Percentiles rank a stretch among this genome's conserved stretches.
phyloP scores from a whole-genome alignment of 2,797 vertebrate species.

The Mycteria americana region DNA sequence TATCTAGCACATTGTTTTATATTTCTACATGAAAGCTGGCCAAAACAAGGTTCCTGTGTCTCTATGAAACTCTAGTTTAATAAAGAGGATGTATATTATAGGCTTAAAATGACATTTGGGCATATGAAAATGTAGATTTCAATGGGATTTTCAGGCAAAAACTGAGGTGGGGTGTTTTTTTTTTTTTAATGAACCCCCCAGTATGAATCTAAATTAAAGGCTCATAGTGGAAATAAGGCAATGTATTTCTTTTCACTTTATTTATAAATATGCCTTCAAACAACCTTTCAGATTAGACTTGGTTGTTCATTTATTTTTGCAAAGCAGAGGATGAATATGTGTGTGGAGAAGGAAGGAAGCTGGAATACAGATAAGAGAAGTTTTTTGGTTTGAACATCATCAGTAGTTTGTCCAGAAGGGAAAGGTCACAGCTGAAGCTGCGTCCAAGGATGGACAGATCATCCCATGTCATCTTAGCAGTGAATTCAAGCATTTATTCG shows the following conservation, averaged over 20 bases:
- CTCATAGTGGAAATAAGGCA: background rate
- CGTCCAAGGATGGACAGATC: background rate
- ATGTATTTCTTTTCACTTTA: background rate
- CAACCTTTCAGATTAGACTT: background rate
- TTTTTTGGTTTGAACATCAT: background rate
- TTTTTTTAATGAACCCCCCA: rapidly evolving
- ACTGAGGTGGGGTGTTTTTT: background rate
- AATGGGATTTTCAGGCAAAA: background rate
- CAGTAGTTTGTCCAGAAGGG: background rate
- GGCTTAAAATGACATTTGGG: background rate
- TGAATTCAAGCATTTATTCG: background rate
- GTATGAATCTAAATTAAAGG: background rate
- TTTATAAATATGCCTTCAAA: background rate
- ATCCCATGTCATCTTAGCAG: background rate
- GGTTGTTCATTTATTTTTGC: background rate
- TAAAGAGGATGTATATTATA: background rate
- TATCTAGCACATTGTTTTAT: background rate
- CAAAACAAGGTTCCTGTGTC: background rate
- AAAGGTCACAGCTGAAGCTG: background rate
- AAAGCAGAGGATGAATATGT: background rate
- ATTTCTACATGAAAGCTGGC: background rate
- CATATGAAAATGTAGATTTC: background rate
- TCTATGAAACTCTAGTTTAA: background rate
- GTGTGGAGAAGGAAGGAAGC: background rate
- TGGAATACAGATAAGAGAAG: background rate